A percentile compares a stretch with the other conserved stretches of the same genome.
These are phyloP conservation scores for Rhagium mordax DNA, from an alignment of 2,888 invertebrate genomes.

Conservation along the genomic window DNA sequence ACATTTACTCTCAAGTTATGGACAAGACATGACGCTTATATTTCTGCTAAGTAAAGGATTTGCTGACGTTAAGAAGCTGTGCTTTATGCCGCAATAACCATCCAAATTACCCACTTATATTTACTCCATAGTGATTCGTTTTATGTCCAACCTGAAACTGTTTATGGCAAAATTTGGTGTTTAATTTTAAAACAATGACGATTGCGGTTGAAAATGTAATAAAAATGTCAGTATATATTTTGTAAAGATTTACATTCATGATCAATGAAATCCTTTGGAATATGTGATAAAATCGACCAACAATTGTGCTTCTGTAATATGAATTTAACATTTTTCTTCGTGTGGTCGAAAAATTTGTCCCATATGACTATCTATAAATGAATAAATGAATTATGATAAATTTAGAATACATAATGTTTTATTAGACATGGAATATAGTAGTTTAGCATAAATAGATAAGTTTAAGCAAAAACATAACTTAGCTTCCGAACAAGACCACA, in stretches of 20 bases:
- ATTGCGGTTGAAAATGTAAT: neutral
- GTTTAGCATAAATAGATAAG: too few relatives aligned
- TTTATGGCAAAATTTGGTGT: conserved; percentile 7
- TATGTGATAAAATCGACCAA: neutral
- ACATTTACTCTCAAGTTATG: conserved; percentile 58
- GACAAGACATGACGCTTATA: conserved; percentile 60
- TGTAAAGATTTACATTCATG: neutral
- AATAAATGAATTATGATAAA: too few relatives aligned
- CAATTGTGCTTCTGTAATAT: neutral
- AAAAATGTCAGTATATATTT: neutral
- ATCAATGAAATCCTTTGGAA: neutral
- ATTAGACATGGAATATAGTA: too few relatives aligned
- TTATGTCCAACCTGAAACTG: neutral
- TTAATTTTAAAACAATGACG: neutral
- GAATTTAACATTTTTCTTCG: too few relatives aligned
- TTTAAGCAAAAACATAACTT: too few relatives aligned
- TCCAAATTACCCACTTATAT: conserved; percentile 43
- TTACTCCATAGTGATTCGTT: conserved; percentile 17
- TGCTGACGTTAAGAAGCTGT: conserved; percentile 50
- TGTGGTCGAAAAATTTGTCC: too few relatives aligned
- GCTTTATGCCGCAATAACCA: conserved; percentile 44
- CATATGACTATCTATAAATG: too few relatives aligned
- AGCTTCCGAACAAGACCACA: too few relatives aligned
- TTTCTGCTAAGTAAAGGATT: conserved; percentile 52
- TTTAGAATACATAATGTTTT: too few relatives aligned